phyloP scores from a whole-genome alignment of 2,888 invertebrate species.

The Zelleria hepariella region DNA sequence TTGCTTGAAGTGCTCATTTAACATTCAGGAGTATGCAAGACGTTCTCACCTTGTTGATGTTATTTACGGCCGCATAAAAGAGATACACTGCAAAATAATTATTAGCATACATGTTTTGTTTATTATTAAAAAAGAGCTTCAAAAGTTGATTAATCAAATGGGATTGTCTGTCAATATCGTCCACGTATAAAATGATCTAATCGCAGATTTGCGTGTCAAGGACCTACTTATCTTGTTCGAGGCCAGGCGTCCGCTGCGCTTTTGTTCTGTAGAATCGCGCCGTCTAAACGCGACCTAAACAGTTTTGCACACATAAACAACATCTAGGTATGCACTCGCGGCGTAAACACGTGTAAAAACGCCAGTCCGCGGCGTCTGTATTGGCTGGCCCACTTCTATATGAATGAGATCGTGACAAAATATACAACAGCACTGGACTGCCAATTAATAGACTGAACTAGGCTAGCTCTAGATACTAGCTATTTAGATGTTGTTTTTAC shows the following conservation, averaged over 20 bases:
- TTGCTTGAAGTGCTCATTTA: background rate
- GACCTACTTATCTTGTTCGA: background rate
- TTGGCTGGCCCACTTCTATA: background rate
- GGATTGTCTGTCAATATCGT: no score
- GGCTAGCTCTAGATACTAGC: background rate
- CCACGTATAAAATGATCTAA: no score
- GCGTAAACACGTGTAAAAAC: constrained; percentile 1
- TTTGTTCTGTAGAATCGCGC: background rate
- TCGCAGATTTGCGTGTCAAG: no score
- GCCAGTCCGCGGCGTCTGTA: background rate
- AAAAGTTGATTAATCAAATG: no score
- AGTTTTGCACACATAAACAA: constrained; percentile 3
- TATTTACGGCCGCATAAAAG: background rate
- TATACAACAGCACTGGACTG: background rate
- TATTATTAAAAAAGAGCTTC: no score
- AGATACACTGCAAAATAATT: no score
- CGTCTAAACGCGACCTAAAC: background rate
- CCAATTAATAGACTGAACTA: background rate
- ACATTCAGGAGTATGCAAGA: background rate
- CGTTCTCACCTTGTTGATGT: background rate
- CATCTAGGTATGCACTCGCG: background rate
- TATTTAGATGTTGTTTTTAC: background rate
- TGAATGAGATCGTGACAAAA: background rate
- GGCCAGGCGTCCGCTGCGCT: background rate
- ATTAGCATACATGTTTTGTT: no score